Evolutionary conservation across 2,113 vertebrate species (phyloP), one percentile per base, ranked within the genome.

Genomic region (Numida meleagris): DNA sequence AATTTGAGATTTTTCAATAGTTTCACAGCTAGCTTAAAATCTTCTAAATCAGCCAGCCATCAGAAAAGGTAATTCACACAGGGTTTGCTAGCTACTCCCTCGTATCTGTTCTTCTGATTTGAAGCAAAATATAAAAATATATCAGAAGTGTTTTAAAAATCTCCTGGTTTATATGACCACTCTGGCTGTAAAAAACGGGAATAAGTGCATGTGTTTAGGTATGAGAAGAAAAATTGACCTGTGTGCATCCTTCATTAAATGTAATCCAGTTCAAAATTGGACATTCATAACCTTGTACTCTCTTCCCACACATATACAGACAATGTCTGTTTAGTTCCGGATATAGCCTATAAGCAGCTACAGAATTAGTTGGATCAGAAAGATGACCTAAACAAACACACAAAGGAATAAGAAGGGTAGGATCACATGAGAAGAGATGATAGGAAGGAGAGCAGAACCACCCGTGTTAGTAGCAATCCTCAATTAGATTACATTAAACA

Each of bases 401-500:
- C 5, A 50, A 59, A 75, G 46, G 45, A 65, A 65, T 85, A 72
- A 76, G 86, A 86, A 63, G 66, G 36, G n/a, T 21, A 73, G n/a
- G 25, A 82, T 73, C n/a, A 24, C 65, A 40, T 20, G 18, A 93
- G 24, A 36, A 87, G 27, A 12, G 21, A 36, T 79, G 76, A 88
- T 40, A 91, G n/a, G n/a, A 82, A 85, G 63, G n/a, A 94, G 27
- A 77, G 36, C 10, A 76, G 88, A 91, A 66, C 31, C 75, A 85
- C 71, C 67, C 61, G 20, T 88, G 31, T 88, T 89, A 91, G 45
- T 34, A 73, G 70, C 48, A 93, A 34, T 42, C 53, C 48, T 95
- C 90, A 89, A 70, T 91, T 93, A 82, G 27, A 85, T 91, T 89
- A 91, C 57, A 91, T 85, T 93, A 87, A 89, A 93, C 48, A n/a